Base-by-base conservation (phyloP, 2,113 vertebrate species). In the Chrysochloris asiatica region DNA sequence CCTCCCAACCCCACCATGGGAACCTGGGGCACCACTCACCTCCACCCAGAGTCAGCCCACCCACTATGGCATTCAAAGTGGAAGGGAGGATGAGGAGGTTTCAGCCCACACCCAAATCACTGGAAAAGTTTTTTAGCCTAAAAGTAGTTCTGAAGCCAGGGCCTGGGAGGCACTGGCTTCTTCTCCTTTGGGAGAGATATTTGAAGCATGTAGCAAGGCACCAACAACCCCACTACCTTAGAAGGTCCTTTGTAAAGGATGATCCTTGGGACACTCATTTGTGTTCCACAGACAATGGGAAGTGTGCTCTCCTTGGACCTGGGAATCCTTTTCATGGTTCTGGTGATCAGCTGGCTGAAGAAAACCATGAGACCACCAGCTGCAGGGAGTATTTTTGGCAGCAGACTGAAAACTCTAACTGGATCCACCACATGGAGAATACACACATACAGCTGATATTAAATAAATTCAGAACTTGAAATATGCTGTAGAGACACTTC, bases 321-420 rank as follows among this genome's bases (percentile, higher is more conserved):
- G 69, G 50, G 28, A 14, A 13, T 61, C 17, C 45, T 0, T 56
- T 71, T 69, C 47, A 65, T 56, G 38, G 16, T 84, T 41, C 59
- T 72, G 33, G 30, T 47, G n/a, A 45, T 41, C 90, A 86, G 71
- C 56, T 90, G 86, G 76, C 47, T 84, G n/a, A 69, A 24, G 48
- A 85, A 75, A 63, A 75, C 21, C 4, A 3, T 1, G 4, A 59
- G 67, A 43, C 38, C 83, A 79, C 38, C 80, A 95, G 81, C 76
- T 45, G 48, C 59, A 76, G 24, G 87, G 33, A 45, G 90, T 24
- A 76, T 82, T 90, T 65, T 93, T 90, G 86, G 59, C 76, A 86
- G 81, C 47, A 59, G 21, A 86, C 36, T 43, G 48, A 75, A 78
- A 86, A 81, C 65, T 56, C 86, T 79, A 92, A 45, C 88, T 92